phyloP scores from a whole-genome alignment of 2,797 vertebrate species.

The Pelodytes ibericus region DNA sequence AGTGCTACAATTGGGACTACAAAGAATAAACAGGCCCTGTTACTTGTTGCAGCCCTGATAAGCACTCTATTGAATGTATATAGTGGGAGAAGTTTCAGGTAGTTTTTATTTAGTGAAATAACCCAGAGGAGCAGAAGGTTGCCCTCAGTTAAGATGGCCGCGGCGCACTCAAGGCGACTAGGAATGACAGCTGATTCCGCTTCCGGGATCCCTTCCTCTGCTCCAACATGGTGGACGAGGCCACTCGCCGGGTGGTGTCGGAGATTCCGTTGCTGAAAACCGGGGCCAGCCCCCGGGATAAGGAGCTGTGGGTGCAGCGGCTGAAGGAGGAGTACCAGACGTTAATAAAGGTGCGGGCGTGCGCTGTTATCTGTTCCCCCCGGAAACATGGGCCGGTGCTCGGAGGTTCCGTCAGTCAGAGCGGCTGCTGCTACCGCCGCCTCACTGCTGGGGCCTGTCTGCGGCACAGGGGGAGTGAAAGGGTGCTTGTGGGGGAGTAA shows the following conservation, averaged over 20 bases:
- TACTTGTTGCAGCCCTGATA: too few species aligned
- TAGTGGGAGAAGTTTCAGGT: too few species aligned
- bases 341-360: constrained; percentile 78
- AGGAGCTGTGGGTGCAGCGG: constrained; percentile 85
- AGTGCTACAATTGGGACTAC: too few species aligned
- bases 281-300: constrained; percentile 85
- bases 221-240: constrained; percentile 84
- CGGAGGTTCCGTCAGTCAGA: constrained; percentile 20
- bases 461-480: too few species aligned
- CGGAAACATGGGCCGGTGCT: constrained; percentile 14
- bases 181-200: constrained; percentile 54
- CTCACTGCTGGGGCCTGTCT: background rate
- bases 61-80: background rate
- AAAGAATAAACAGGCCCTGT: too few species aligned
- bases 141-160: constrained; percentile 61
- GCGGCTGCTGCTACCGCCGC: background rate
- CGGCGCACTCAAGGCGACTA: background rate
- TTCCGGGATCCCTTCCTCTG: constrained; percentile 20
- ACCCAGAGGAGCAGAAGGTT: too few species aligned
- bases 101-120: too few species aligned
- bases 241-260: constrained; percentile 79
- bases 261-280: constrained; percentile 86
- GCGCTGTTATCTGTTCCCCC: background rate
- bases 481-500: background rate
- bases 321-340: constrained; percentile 89